Percentiles rank a stretch among this genome's conserved stretches.
phyloP scores from a whole-genome alignment of 2,888 invertebrate genomes.

The Andrena dorsata region DNA sequence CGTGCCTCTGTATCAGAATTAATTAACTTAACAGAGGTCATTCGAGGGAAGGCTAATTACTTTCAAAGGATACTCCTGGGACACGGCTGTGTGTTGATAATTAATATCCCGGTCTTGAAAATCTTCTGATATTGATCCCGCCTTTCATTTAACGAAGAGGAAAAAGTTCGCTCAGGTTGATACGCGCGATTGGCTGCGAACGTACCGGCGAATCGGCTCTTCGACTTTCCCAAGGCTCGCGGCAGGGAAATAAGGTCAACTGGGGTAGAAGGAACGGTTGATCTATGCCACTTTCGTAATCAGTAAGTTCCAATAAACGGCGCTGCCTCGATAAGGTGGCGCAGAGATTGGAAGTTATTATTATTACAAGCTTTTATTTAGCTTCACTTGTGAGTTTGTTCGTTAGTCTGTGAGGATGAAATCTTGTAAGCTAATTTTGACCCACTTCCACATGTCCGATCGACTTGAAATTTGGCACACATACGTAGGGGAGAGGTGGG shows the following conservation, averaged over 20 bases:
- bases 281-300: conserved; percentile 49
- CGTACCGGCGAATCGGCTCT: conserved; percentile 24
- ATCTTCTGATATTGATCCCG: background rate
- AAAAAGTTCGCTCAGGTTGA: background rate
- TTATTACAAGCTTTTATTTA: too few relatives aligned
- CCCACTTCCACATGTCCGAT: too few relatives aligned
- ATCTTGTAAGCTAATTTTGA: too few relatives aligned
- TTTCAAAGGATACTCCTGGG: background rate
- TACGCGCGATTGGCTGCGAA: conserved; percentile 11
- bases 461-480: too few relatives aligned
- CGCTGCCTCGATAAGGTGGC: conserved; percentile 39
- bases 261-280: conserved; percentile 37
- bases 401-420: too few relatives aligned
- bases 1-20: background rate
- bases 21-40: background rate
- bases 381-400: too few relatives aligned
- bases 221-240: background rate
- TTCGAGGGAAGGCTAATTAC: conserved; percentile 11
- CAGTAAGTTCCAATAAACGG: conserved; percentile 58
- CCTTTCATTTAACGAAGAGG: background rate
- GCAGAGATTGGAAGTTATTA: too few relatives aligned
- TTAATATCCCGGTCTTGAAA: background rate
- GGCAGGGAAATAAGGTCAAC: conserved; percentile 39
- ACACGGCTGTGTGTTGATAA: background rate
- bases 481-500: too few relatives aligned